These are phyloP conservation scores for Drosophila mayri DNA, from an alignment of 1,140 invertebrate species.

Conservation along the genomic window DNA sequence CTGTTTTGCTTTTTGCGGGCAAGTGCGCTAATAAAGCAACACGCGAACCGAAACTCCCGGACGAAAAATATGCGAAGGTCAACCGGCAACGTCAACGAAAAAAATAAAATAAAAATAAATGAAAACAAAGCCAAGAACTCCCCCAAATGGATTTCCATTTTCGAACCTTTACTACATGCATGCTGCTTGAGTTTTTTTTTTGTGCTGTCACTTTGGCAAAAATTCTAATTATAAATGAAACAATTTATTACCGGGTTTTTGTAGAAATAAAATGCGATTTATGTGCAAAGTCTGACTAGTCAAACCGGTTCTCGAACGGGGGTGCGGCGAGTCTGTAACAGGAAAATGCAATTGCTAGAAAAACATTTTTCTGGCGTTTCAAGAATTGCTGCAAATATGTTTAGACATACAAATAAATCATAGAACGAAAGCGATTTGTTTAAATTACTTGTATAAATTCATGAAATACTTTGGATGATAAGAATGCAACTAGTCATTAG, in stretches of 20 bases:
- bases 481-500: background rate
- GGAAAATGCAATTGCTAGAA: slow-evolving; percentile 41
- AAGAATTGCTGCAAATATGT: slow-evolving; percentile 32
- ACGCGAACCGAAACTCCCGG: slow-evolving; percentile 55
- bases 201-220: slow-evolving; percentile 61
- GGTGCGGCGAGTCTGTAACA: slow-evolving; percentile 42
- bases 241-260: slow-evolving; percentile 79
- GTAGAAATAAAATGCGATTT: slow-evolving; percentile 79
- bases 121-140: slow-evolving; percentile 28
- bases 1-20: slow-evolving; percentile 56
- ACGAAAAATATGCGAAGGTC: slow-evolving; percentile 73
- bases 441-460: slow-evolving; percentile 6
- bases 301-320: slow-evolving; percentile 64
- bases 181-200: slow-evolving; percentile 13
- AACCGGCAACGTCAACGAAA: slow-evolving; percentile 36
- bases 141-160: slow-evolving; percentile 37
- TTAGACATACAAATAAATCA: background rate
- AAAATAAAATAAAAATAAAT: slow-evolving; percentile 1
- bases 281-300: slow-evolving; percentile 67
- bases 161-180: slow-evolving; percentile 22
- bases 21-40: slow-evolving; percentile 67
- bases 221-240: slow-evolving; percentile 80
- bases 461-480: background rate
- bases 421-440: slow-evolving; percentile 1
- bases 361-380: slow-evolving; percentile 22